These are phyloP conservation scores for Brachyhypopomus occidentalis DNA, from an alignment of 2,113 vertebrate species.

Conservation along the genomic window DNA sequence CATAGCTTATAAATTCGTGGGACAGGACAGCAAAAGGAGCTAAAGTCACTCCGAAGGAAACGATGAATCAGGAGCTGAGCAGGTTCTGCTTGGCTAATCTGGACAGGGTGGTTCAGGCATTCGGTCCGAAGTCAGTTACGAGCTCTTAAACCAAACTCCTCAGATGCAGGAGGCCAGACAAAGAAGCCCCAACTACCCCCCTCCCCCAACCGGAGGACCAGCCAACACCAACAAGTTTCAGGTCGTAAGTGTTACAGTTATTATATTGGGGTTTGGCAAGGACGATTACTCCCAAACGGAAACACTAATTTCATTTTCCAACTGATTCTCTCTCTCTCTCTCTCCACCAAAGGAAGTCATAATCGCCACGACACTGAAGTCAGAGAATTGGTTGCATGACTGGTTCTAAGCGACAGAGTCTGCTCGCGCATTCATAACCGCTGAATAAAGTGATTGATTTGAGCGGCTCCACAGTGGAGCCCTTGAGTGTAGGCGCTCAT, in stretches of 20 bases:
- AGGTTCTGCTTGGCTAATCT: constrained; percentile 37
- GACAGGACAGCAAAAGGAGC: neutral
- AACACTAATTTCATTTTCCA: constrained; percentile 71
- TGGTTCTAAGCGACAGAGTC: constrained; percentile 59
- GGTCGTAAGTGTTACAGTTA: constrained; percentile 75
- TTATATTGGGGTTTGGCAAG: constrained; percentile 72
- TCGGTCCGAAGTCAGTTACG: constrained; percentile 37
- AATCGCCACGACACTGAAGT: constrained; percentile 59
- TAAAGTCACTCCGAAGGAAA: constrained; percentile 39
- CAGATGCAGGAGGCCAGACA: constrained; percentile 52
- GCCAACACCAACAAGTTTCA: constrained; percentile 75
- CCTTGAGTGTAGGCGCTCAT: constrained; percentile 41
- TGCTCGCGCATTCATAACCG: constrained; percentile 49
- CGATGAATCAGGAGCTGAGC: constrained; percentile 21
- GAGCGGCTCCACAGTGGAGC: constrained; percentile 39
- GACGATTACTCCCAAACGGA: constrained; percentile 50
- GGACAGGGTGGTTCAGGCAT: constrained; percentile 43
- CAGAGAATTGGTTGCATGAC: constrained; percentile 65
- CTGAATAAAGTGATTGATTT: constrained; percentile 47
- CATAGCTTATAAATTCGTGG: neutral
- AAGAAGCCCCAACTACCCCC: constrained; percentile 50
- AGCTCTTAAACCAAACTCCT: constrained; percentile 62
- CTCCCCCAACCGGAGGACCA: constrained; percentile 56
- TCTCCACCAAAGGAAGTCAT: constrained; percentile 57
- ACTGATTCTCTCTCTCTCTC: constrained; percentile 51